These are phyloP conservation scores for Trachops cirrhosus DNA, from an alignment of 2,797 vertebrate species.

Conservation along the genomic window DNA sequence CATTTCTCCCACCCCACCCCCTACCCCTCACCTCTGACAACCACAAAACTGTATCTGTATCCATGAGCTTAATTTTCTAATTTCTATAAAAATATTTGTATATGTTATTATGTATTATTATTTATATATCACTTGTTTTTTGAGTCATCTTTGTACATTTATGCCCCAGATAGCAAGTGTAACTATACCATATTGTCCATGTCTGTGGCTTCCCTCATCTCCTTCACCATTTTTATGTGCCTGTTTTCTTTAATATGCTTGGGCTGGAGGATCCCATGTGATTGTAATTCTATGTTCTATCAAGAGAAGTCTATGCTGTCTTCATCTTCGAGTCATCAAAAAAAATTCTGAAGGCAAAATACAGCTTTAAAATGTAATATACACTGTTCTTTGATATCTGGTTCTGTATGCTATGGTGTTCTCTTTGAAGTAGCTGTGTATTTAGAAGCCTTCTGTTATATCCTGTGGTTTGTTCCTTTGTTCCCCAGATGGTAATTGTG, in stretches of 20 bases:
- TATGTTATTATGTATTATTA: not conserved
- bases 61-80: not conserved
- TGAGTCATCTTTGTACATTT: not conserved
- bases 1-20: not conserved
- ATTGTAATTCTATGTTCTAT: not conserved
- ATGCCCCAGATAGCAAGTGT: not conserved
- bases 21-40: not conserved
- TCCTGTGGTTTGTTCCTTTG: not conserved
- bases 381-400: not conserved
- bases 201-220: not conserved
- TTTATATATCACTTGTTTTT: not conserved
- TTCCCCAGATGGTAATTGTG: constrained; percentile 63
- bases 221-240: not conserved
- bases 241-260: constrained; percentile 2
- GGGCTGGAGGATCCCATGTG: not conserved
- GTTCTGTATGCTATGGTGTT: not conserved
- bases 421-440: constrained; percentile 5
- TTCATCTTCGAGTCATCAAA: not conserved
- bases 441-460: constrained; percentile 35
- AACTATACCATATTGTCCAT: not conserved
- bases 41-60: not conserved
- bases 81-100: not conserved
- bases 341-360: not conserved
- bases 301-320: not conserved
- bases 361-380: not conserved